Percentiles rank a stretch among this genome's conserved stretches.
These are phyloP conservation scores for Oncorhynchus clarkii DNA, from an alignment of 2,113 vertebrate genomes.

Conservation along the genomic window DNA sequence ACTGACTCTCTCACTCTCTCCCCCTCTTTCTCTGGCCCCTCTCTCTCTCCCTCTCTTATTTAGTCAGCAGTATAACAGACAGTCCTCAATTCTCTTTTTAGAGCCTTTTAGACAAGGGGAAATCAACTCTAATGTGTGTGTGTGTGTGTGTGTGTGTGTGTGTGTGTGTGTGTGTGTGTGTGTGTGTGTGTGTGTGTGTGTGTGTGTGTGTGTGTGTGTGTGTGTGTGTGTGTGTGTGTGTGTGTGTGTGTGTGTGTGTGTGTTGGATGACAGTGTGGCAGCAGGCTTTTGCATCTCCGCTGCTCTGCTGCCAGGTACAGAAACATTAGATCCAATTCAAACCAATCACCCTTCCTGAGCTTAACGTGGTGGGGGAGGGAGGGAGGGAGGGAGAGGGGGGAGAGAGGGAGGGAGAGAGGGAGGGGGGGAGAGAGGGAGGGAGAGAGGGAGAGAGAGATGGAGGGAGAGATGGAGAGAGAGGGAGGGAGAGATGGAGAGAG, in stretches of 20 bases:
- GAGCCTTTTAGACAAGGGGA: slow-evolving; percentile 31
- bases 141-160: not conserved
- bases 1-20: too few species aligned
- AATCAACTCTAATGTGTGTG: slow-evolving; percentile 39
- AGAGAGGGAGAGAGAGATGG: too few species aligned
- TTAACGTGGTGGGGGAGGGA: not conserved
- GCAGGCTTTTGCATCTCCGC: too few species aligned
- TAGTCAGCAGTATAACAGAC: slow-evolving; percentile 3
- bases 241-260: not conserved
- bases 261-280: not conserved
- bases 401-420: too few species aligned
- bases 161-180: not conserved
- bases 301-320: too few species aligned
- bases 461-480: too few species aligned
- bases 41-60: slow-evolving; percentile 1
- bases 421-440: too few species aligned
- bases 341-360: slow-evolving; percentile 10
- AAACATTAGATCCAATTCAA: slow-evolving; percentile 43
- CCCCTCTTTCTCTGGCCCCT: not conserved
- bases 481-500: not conserved
- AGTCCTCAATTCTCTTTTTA: slow-evolving; percentile 38
- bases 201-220: not conserved
- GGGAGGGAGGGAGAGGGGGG: too few species aligned
- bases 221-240: not conserved
- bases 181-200: not conserved